phyloP scores from a whole-genome alignment of 2,888 invertebrate genomes.

The Epistrophe grossulariae region DNA sequence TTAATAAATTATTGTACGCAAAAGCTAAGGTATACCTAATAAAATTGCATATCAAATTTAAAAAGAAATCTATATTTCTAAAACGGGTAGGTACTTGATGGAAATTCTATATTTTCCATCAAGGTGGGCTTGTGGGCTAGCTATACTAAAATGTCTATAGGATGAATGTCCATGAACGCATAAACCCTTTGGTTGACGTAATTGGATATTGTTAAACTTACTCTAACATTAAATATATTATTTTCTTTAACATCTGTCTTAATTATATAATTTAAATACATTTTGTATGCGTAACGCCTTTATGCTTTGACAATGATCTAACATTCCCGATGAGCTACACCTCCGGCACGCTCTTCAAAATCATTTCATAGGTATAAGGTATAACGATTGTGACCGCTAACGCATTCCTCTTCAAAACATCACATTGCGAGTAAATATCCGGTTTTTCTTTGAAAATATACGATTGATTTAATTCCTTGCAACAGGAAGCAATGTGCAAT shows the following conservation, averaged over 20 bases:
- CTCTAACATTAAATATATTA: not conserved
- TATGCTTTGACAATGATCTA: constrained; percentile 7
- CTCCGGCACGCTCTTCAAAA: constrained; percentile 55
- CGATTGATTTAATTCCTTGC: constrained; percentile 46
- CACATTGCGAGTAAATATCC: constrained; percentile 77
- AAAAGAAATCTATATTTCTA: no score
- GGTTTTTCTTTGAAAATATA: constrained; percentile 46
- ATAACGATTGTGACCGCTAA: constrained; percentile 39
- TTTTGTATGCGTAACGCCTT: constrained; percentile 35
- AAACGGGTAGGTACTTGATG: no score
- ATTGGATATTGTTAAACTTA: not conserved
- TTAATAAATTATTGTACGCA: no score
- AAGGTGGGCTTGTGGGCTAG: no score
- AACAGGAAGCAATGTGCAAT: constrained; percentile 81
- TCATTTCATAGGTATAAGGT: constrained; percentile 4
- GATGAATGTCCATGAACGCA: no score
- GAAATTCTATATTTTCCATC: no score
- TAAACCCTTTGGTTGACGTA: no score
- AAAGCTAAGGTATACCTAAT: no score
- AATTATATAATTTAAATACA: constrained; percentile 4
- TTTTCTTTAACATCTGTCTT: not conserved
- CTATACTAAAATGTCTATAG: no score
- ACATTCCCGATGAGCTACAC: constrained; percentile 40
- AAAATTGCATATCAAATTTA: no score
- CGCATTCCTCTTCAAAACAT: constrained; percentile 51